A percentile compares a stretch with the other conserved stretches of the same genome.
phyloP scores from a whole-genome alignment of 2,113 vertebrate genomes.

The Cyprinodon brontotheroides region DNA sequence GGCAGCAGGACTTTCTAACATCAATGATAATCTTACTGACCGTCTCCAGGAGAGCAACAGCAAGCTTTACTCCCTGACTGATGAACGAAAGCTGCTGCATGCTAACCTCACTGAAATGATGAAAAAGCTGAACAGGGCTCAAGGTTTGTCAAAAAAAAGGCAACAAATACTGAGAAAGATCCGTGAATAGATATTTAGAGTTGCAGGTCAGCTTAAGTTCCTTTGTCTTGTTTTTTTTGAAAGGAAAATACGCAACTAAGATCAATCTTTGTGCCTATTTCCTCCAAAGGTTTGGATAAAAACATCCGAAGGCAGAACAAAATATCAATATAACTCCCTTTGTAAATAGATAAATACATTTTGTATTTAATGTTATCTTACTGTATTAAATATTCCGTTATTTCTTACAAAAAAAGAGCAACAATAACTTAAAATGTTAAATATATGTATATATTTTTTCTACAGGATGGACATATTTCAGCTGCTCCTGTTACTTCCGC shows the following conservation, averaged over 20 bases:
- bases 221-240: neutral
- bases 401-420: no score
- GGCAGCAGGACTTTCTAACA: neutral
- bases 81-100: slow-evolving; percentile 33
- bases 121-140: slow-evolving; percentile 3
- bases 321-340: no score
- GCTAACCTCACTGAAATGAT: neutral
- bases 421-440: neutral
- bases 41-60: neutral
- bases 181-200: neutral
- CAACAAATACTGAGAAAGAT: neutral
- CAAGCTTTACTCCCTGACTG: neutral
- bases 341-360: no score
- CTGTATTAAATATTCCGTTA: neutral
- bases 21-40: slow-evolving; percentile 9
- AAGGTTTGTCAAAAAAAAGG: neutral
- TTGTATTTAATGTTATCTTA: no score
- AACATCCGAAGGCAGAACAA: no score
- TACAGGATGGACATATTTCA: slow-evolving; percentile 27
- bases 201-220: neutral
- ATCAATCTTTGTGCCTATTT: no score
- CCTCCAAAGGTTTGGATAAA: no score
- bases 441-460: slow-evolving; percentile 2
- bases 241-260: neutral
- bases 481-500: slow-evolving; percentile 30